Evolutionary conservation across 2,113 vertebrate species (phyloP), one percentile per base, ranked within the genome.

Genomic region (Leuciscus idus): DNA sequence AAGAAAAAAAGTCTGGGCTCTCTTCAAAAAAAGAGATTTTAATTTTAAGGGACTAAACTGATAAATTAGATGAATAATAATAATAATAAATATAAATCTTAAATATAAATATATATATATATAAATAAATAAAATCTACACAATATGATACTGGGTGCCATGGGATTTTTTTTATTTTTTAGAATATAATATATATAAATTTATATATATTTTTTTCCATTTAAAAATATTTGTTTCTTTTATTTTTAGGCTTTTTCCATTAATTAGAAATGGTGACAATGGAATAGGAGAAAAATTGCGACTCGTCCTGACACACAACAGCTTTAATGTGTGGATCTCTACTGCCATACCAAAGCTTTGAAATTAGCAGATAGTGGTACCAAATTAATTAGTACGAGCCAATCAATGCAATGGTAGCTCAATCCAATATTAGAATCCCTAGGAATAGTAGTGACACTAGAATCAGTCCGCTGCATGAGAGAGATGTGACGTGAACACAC

Each of bases 401-500:
- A 70, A 36, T 70, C 17, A 70, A 10, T 70, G 3, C 7, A 70
- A 70, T 9, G 8, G 30, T 36, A 70, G 9, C 9, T 70, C 17
- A 36, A 21, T 21, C 17, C 30, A 8, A 68, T 68, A 33, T 33
- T 1, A 36, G 33, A 70, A 70, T 39, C 66, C 4, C 3, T 70
- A 36, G 15, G 9, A 70, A 21, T 6, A 70, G 3, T 21, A 21
- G 66, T 48, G 39, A 39, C 39, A 5, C 72, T 48, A 33, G 12
- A 52, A 52, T 76, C 19, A 57, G 55, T 57, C 8, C 6, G 6
- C 73, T 52, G 46, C 12, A 28, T 17, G 15, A 76, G 13, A n/a
- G 43, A 50, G 39, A 28, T 76, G 46, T 17, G 39, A 26, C 5
- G 2, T 11, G 28, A 79, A 39, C 30, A 33, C 26, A 97, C 96